phyloP scores from a whole-genome alignment of 2,888 invertebrate species.

The Apodemia zela region DNA sequence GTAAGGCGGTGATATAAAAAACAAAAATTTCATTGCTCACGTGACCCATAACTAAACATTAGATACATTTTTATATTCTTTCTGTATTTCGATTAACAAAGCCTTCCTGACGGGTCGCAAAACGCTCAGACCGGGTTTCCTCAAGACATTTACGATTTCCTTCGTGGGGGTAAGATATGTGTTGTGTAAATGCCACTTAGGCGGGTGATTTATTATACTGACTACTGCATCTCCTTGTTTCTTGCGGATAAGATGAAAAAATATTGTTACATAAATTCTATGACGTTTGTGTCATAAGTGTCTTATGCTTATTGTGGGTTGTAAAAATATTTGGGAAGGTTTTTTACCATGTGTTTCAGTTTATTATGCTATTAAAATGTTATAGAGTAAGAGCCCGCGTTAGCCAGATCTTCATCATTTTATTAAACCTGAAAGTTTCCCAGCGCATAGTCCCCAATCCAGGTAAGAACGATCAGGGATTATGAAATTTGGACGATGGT shows the following conservation, averaged over 20 bases:
- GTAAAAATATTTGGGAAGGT: no score
- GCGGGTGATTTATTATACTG: slow-evolving; percentile 11
- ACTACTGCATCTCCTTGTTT: slow-evolving; percentile 7
- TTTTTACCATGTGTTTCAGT: no score
- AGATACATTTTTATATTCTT: neutral
- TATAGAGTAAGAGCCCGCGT: no score
- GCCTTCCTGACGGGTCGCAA: slow-evolving; percentile 2
- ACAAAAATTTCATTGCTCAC: neutral
- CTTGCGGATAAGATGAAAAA: slow-evolving; percentile 13
- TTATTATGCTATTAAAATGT: no score
- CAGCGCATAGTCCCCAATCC: no score
- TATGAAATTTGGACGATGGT: no score
- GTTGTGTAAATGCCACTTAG: slow-evolving; percentile 15
- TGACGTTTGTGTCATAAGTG: no score
- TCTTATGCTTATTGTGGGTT: no score
- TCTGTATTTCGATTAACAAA: slow-evolving; percentile 9
- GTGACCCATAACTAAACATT: neutral
- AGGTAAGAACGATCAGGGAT: no score
- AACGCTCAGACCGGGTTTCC: slow-evolving; percentile 7
- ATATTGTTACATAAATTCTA: slow-evolving; percentile 1
- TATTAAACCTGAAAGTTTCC: no score
- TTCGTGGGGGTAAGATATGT: slow-evolving; percentile 8
- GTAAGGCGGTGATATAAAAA: no score
- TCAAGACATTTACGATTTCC: slow-evolving; percentile 10
- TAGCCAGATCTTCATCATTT: no score